These are phyloP conservation scores for Uropsilus gracilis DNA, from an alignment of 2,113 vertebrate genomes.

Conservation along the genomic window DNA sequence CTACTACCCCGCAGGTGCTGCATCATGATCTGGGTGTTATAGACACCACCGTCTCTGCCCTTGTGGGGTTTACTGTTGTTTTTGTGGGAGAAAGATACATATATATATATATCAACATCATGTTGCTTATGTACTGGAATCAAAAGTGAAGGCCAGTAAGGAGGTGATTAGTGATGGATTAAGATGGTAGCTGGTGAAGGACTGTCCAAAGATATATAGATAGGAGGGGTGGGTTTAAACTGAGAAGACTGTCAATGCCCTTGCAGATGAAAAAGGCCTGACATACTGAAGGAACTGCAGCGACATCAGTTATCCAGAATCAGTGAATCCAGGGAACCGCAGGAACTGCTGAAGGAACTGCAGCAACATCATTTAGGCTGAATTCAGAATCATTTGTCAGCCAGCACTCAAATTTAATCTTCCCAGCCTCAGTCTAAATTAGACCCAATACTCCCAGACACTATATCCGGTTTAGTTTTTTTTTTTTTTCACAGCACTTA, in stretches of 20 bases:
- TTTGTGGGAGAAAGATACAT: background rate
- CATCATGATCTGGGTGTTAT: background rate
- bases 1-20: background rate
- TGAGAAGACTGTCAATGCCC: background rate
- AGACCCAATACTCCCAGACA: background rate
- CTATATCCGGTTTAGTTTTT: background rate
- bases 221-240: background rate
- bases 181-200: background rate
- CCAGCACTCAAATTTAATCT: background rate
- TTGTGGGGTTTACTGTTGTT: background rate
- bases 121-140: background rate
- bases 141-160: background rate
- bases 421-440: background rate
- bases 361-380: background rate
- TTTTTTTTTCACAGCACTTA: background rate
- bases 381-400: too few species aligned
- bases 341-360: too few species aligned
- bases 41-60: background rate
- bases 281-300: background rate
- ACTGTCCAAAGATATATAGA: background rate
- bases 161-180: background rate
- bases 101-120: background rate
- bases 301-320: background rate
- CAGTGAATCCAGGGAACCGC: too few species aligned
- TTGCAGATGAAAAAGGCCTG: background rate